Evolutionary conservation across 2,113 vertebrate genomes (phyloP), one percentile per base, ranked within the genome.

Genomic region (Crotalus tigris): DNA sequence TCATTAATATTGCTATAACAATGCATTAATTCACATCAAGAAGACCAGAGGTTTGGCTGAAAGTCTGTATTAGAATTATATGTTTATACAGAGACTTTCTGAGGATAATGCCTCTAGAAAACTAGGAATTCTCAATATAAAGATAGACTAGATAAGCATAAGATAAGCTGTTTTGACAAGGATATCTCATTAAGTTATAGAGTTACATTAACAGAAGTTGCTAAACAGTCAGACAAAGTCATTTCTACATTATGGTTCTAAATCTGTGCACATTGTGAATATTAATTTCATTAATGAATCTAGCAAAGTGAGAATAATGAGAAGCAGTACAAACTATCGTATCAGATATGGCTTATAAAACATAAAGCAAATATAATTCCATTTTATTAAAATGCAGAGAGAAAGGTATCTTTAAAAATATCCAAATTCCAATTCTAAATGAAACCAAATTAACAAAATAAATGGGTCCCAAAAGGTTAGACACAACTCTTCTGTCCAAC

Each of bases 1-100:
- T 96, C 96, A 95, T 95, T 95, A 97, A 95, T 97, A 96, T 96
- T 97, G 93, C 95, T 95, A 92, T 94, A 95, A 96, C 59, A 95
- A 95, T 92, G 95, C 61, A 91, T 19, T 94, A 96, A 95, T 46
- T 94, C 85, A 13, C 85, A 93, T 96, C 85, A 53, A 0, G 3
- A 92, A 94, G 93, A 95, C 92, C 95, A 51, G 92, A 54, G 53
- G 90, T 95, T 95, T 94, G 94, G 90, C 95, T 91, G 93, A 93
- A 94, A 95, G 88, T 94, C 94, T 94, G 94, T 95, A 96, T 93
- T 39, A 24, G 92, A 87, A 93, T 94, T 93, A 87, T 87, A 93
- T 92, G 64, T 85, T 57, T 92, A 89, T 88, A 88, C 88, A 17
- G 54, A 90, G 92, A 81, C 87, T 96, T 94, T 93, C 86, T 93